A percentile compares a stretch with the other conserved stretches of the same genome.
Conservation (phyloP, 2,888 invertebrate genomes). For the Drepana falcataria region DNA sequence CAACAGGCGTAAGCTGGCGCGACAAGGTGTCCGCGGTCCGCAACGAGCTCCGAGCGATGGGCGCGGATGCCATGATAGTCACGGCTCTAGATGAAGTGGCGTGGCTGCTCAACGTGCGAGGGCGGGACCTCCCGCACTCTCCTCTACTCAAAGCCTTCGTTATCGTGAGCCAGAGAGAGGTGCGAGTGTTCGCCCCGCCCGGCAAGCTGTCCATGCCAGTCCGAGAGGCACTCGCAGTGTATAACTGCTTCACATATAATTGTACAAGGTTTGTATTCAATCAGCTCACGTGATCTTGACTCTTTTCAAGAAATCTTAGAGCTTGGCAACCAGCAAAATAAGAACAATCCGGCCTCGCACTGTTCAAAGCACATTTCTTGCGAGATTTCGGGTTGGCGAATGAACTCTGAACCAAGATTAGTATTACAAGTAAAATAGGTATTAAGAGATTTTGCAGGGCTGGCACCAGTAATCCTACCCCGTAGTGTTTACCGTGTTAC, state of each 20-base stretch:
- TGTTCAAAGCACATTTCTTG: too few species aligned
- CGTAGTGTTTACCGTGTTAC: too few species aligned
- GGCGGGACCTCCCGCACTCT: conserved; percentile 88
- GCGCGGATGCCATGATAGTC: conserved; percentile 88
- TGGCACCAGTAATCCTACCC: too few species aligned
- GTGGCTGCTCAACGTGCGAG: conserved; percentile 93
- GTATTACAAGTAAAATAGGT: too few species aligned
- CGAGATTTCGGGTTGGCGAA: too few species aligned
- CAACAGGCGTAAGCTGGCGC: conserved; percentile 83
- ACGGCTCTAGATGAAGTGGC: conserved; percentile 91
- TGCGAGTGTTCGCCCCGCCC: conserved; percentile 84
- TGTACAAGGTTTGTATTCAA: conserved; percentile 50
- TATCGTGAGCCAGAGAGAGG: conserved; percentile 80
- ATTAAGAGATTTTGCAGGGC: too few species aligned
- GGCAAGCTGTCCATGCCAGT: conserved; percentile 80
- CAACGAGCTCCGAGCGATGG: conserved; percentile 77
- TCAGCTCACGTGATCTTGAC: neutral
- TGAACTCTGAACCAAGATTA: too few species aligned
- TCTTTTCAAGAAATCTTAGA: too few species aligned
- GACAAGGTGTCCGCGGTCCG: conserved; percentile 85
- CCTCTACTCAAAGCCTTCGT: conserved; percentile 89
- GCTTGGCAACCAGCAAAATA: too few species aligned
- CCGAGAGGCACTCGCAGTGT: conserved; percentile 70
- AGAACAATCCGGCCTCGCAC: too few species aligned
- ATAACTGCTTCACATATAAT: conserved; percentile 80